Evolutionary conservation across 2,888 invertebrate species (phyloP), one percentile per base, ranked within the genome.

Genomic region (Podotricha telesiphe): DNA sequence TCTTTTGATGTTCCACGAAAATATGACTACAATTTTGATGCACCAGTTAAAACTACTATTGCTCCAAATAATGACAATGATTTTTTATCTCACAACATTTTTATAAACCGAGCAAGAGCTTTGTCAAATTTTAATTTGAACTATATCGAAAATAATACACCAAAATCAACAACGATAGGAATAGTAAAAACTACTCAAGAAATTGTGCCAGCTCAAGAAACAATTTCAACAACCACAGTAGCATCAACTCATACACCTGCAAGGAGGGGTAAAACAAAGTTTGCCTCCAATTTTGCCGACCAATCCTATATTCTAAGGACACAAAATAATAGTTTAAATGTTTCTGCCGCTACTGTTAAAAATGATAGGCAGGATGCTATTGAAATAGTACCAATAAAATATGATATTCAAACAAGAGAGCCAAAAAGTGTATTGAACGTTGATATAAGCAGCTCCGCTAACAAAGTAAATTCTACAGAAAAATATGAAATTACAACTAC

Each of bases 1-100:
- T 59, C 58, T 11, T 45, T 63, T 15, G 50, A 66, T 5, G 34
- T 55, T 10, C 22, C 55, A 56, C 34, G 63, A 63, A 50, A 34
- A 17, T 62, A 68, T 72, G 69, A 66, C 53, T 55, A 61, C 47
- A 42, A 53, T 53, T 11, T 37, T n/a, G 42, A 59, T 20, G 53
- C 19, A 4, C 19, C 15, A 50, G 10, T 10, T 8, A 62, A 62
- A 48, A 37, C 65, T 11, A 47, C 40, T 1, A 66, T 11, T 45
- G 19, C 37, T 19, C 11, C 28, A 22, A 20, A 17, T 40, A 53
- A 20, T 11, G 63, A 64, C 11, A 66, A 59, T 42, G 71, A 71
- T 61, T 66, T 37, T 50, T 50, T 71, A 22, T 51, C 71, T n/a
- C 51, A 67, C 1, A 71, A 71, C 34, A 66, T 58, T 11, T 71